Evolutionary conservation across 2,888 invertebrate species (phyloP).

Genomic region (Microctonus brassicae): DNA sequence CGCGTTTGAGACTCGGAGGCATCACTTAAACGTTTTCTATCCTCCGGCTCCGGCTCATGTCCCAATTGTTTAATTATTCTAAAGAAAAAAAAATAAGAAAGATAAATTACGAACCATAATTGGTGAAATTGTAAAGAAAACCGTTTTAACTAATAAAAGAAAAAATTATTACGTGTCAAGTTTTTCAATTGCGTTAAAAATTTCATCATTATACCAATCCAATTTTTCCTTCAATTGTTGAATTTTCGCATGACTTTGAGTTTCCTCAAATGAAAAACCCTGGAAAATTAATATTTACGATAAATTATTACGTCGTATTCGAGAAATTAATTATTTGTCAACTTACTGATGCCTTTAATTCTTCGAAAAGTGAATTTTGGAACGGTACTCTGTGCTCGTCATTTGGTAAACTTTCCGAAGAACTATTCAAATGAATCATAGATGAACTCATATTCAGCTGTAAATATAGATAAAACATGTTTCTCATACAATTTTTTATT

Average conservation of each 20-base stretch:
- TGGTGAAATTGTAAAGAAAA: constrained; percentile 2
- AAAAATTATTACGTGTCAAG: constrained; percentile 41
- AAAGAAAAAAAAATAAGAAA: constrained; percentile 8
- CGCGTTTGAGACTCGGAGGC: constrained; percentile 3
- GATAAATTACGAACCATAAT: constrained; percentile 12
- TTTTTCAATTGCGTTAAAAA: constrained; percentile 37
- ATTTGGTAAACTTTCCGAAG: constrained; percentile 44
- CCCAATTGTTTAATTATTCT: constrained; percentile 35
- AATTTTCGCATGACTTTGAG: constrained; percentile 39
- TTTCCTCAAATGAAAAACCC: constrained; percentile 50
- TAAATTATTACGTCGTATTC: neutral
- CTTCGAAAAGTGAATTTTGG: constrained; percentile 49
- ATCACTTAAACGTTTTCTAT: constrained; percentile 16
- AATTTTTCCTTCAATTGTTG: constrained; percentile 50
- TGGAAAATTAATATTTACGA: constrained; percentile 36
- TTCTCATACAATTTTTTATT: constrained; percentile 23
- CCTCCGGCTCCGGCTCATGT: constrained; percentile 14
- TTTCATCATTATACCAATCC: constrained; percentile 47
- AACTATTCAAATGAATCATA: constrained; percentile 33
- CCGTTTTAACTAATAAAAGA: neutral
- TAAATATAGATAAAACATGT: constrained; percentile 15
- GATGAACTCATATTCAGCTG: constrained; percentile 47
- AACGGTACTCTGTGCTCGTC: constrained; percentile 28
- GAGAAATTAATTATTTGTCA: neutral
- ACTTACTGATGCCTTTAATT: constrained; percentile 54